Base-by-base conservation (phyloP, 2,888 invertebrate genomes). In the Cosmopolites sordidus region DNA sequence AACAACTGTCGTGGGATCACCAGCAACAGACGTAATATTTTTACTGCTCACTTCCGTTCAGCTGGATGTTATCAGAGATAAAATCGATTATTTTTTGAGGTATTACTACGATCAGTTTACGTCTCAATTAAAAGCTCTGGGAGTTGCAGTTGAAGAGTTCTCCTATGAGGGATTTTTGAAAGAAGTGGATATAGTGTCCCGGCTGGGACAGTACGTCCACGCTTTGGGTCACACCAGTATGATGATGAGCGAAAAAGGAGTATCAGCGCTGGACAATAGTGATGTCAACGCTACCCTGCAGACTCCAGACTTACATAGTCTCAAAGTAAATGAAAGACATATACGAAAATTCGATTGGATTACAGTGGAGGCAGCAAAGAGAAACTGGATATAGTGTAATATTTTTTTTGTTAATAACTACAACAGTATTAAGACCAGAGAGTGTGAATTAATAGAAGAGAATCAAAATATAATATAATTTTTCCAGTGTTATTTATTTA, bases 11-110 rank as follows among this genome's bases (percentile, higher is more conserved):
- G 62, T 62, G 41, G 58, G 58, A 16, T 64, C 65, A 3, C 58
- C 61, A 8, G 60, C 58, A 5, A 17, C 37, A 11, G 68, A 68
- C 54, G 9, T 68, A 1, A 43, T 65, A 8, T 65, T 67, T 33
- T 65, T 68, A 39, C 37, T 68, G 11, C 61, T 59, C 38, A 60
- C 61, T 5, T 66, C 66, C 53, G 59, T 63, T 14, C 45, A 59
- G 12, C 37, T 27, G 3, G 12, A 48, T 4, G 46, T 48, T 0
- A 22, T 59, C 0, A 30, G 29, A 29, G 6, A 29, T 1, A n/a
- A 54, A 16, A 30, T 59, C 8, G 59, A 60, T 42, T 14, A 47
- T 11, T 43, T 60, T 15, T 17, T 60, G 4, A 30, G 43, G 11
- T 48, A 30, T 22, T 60, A 60, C 39, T 49, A 57, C 37, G 39